phyloP scores from a whole-genome alignment of 1,140 invertebrate species.

The Prorops nasuta region DNA sequence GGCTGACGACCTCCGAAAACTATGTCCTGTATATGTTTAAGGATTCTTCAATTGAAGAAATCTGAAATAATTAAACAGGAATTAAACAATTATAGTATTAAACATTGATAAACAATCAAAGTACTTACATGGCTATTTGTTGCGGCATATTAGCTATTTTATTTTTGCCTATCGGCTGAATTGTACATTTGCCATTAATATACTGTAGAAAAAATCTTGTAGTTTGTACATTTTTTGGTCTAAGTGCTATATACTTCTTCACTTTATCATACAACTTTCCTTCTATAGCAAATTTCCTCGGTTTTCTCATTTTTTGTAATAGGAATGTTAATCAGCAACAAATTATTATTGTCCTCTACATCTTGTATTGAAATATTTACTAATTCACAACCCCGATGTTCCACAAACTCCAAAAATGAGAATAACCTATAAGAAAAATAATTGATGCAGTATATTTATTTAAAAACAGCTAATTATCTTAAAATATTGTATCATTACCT shows the following conservation, averaged over 20 bases:
- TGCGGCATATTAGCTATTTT: conserved; percentile 4
- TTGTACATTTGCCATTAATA: background rate
- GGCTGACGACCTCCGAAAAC: too few relatives aligned
- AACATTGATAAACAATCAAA: background rate
- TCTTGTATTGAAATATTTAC: background rate
- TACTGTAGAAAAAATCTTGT: conserved; percentile 2
- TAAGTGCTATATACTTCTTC: background rate
- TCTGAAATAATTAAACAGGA: too few relatives aligned
- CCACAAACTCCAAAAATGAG: conserved; percentile 4
- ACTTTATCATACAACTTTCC: background rate
- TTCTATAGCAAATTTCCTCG: background rate
- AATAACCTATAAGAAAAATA: background rate
- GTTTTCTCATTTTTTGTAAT: background rate
- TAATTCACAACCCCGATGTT: background rate
- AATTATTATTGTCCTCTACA: background rate
- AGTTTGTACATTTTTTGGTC: background rate
- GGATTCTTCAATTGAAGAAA: too few relatives aligned
- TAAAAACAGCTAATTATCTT: background rate
- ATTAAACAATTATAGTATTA: background rate
- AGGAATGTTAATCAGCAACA: background rate
- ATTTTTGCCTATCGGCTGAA: conserved; percentile 1
- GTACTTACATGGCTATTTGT: conserved; percentile 4
- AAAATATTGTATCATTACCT: background rate
- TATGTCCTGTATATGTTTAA: too few relatives aligned
- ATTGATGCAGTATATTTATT: background rate